A percentile compares a stretch with the other conserved stretches of the same genome.
Conservation (phyloP, 2,113 vertebrate genomes). For the Sciurus niger region DNA sequence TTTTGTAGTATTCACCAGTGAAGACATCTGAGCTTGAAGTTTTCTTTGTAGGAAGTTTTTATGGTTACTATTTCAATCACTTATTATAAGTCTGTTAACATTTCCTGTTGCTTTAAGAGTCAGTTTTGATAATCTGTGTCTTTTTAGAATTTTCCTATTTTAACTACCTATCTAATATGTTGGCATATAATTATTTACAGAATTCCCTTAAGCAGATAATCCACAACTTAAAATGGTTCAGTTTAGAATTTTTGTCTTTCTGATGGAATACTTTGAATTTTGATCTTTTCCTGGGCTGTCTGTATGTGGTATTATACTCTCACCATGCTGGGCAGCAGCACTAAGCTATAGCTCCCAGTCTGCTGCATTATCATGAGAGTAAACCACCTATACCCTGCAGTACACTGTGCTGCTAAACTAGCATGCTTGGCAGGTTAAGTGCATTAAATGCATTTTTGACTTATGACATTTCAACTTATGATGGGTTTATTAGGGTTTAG, state of each 20-base stretch:
- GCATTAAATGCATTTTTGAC: background rate
- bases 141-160: background rate
- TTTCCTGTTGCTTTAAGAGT: slow-evolving; percentile 27
- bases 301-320: background rate
- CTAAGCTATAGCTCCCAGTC: background rate
- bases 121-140: background rate
- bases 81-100: background rate
- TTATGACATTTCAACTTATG: background rate
- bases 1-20: background rate
- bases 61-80: background rate
- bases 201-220: background rate
- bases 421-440: background rate
- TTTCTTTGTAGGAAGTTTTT: slow-evolving; percentile 12
- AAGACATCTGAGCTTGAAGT: background rate
- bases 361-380: background rate
- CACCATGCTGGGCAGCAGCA: background rate
- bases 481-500: background rate
- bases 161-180: slow-evolving; percentile 12
- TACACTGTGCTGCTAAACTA: background rate
- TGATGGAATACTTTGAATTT: background rate
- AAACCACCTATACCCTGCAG: background rate
- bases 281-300: background rate
- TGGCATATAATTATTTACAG: background rate
- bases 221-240: background rate
- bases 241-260: background rate